Conservation (phyloP, 2,888 invertebrate species). For the Ischnura elegans region DNA sequence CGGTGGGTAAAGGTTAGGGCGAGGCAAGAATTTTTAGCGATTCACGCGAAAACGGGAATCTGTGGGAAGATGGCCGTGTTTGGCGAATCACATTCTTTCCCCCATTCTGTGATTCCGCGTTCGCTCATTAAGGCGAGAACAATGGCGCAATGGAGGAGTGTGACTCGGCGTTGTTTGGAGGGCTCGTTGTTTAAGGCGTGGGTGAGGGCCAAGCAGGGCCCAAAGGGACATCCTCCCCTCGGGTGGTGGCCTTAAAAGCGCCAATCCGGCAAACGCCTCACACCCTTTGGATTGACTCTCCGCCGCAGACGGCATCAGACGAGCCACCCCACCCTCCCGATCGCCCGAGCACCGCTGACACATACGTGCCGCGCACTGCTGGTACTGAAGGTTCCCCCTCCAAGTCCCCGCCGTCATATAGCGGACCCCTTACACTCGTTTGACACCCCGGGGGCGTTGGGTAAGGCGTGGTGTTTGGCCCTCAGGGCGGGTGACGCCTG, state of each 20-base stretch:
- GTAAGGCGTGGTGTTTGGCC: background rate
- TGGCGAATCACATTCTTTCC: background rate
- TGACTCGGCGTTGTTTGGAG: background rate
- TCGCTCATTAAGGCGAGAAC: conserved; percentile 20
- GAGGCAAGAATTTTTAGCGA: background rate
- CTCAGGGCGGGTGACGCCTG: background rate
- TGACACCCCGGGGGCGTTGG: too few relatives aligned
- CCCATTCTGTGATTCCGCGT: background rate
- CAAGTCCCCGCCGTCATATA: background rate
- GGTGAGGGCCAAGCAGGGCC: background rate
- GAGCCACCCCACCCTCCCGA: background rate
- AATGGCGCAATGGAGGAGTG: conserved; percentile 8
- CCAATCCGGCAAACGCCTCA: conserved; percentile 36
- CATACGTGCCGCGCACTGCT: conserved; percentile 32
- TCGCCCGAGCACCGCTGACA: background rate
- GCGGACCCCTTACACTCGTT: background rate
- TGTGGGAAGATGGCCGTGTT: background rate
- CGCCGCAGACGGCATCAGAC: too few relatives aligned
- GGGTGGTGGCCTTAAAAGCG: conserved; percentile 35
- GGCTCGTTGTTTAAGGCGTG: background rate
- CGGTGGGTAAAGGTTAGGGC: too few relatives aligned
- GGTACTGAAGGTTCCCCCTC: background rate
- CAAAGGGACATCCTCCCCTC: background rate
- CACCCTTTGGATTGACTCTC: background rate
- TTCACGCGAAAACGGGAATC: background rate